phyloP scores from a whole-genome alignment of 2,113 vertebrate species.

The Syngnathus scovelli region DNA sequence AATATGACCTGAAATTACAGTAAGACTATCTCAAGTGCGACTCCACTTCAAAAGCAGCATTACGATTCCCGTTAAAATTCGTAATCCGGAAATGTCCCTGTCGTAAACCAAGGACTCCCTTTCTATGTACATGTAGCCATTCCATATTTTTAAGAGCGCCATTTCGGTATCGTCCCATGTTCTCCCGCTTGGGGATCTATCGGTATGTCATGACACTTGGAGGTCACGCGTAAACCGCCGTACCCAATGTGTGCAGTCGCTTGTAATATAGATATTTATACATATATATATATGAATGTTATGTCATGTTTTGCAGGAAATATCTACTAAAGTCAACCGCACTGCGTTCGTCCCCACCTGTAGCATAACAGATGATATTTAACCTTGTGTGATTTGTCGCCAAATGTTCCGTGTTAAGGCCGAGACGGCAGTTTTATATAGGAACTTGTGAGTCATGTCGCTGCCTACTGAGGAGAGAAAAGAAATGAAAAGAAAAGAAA shows the following conservation, averaged over 20 bases:
- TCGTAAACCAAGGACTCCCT: background rate
- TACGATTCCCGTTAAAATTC: no score
- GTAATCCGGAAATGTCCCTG: background rate
- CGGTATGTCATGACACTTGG: slow-evolving; percentile 49
- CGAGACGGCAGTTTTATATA: slow-evolving; percentile 24
- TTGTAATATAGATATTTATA: slow-evolving; percentile 38
- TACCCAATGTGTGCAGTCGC: slow-evolving; percentile 54
- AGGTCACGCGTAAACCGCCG: slow-evolving; percentile 48
- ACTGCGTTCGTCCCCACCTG: slow-evolving; percentile 57
- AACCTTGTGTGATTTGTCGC: slow-evolving; percentile 48
- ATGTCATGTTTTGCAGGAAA: slow-evolving; percentile 52
- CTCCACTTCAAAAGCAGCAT: no score
- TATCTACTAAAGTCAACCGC: slow-evolving; percentile 57
- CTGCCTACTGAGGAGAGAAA: slow-evolving; percentile 1
- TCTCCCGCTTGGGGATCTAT: slow-evolving; percentile 43
- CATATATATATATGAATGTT: background rate
- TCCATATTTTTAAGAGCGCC: slow-evolving; percentile 60
- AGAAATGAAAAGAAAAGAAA: background rate
- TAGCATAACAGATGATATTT: slow-evolving; percentile 63
- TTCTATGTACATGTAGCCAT: slow-evolving; percentile 68
- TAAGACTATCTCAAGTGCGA: no score
- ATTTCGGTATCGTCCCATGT: slow-evolving; percentile 50
- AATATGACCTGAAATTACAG: background rate
- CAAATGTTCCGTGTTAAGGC: slow-evolving; percentile 25
- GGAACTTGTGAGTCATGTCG: slow-evolving; percentile 22